Base-by-base conservation (phyloP, 2,797 vertebrate species). In the Hybognathus amarus region DNA sequence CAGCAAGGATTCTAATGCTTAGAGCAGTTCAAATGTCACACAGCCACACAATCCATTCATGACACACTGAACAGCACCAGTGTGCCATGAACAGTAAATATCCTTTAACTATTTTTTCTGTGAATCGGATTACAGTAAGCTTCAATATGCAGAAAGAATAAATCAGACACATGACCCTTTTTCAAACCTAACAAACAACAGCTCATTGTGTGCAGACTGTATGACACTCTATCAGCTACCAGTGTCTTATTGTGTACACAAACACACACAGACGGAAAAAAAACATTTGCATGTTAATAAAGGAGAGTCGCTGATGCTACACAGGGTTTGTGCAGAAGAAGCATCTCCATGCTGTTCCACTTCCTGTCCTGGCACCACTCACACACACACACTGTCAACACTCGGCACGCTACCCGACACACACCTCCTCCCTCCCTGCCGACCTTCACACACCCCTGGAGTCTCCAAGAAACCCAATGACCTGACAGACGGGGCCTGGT, bases 401-500 rank as follows among this genome's bases (percentile, higher is more conserved):
- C 78, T 66, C 70, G 10, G 47, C 69, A 80, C 4, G 50, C 47
- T 33, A 59, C 47, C 61, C 17, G 18, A 59, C 50, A 18, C 22
- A 80, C 78, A 67, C 77, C 78, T 36, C 78, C 79, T 13, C 45
- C 75, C 68, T 36, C 82, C 54, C 61, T 63, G 61, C 52, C 27
- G 52, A 83, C 83, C 83, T 81, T 74, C 83, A 85, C 75, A 79
- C 80, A 71, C 47, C 24, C 33, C 81, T 40, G 54, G 38, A 68
- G 67, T 78, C 67, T 71, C 42, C 70, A 42, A 79, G 82, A 87
- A 86, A 86, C 84, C 80, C 84, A 79, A 61, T 84, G 85, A 86
- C 85, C 84, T 84, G 87, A 87, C 75, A 87, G 87, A 84, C 77
- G 66, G 64, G 59, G 85, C 76, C 87, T 87, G 82, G 69, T 63